These are phyloP conservation scores for Stenotaenia linearis DNA, from an alignment of 2,888 invertebrate genomes.

Conservation along the genomic window DNA sequence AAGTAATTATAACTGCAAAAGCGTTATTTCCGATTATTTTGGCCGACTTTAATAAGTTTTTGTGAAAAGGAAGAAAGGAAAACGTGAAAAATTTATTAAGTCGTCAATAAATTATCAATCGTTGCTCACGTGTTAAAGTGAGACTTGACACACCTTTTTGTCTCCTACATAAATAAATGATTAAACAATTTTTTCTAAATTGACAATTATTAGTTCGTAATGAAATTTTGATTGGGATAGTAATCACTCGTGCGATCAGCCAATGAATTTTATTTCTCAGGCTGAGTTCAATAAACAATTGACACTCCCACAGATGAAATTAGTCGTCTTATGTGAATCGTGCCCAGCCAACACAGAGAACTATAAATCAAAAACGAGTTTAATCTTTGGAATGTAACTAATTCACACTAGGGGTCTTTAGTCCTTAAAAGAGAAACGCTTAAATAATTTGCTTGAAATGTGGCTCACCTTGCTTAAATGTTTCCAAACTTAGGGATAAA, in stretches of 20 bases:
- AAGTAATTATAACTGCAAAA: not conserved
- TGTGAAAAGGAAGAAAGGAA: too few relatives aligned
- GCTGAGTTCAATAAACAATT: conserved; percentile 16
- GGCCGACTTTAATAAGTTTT: too few relatives aligned
- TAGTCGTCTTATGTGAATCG: conserved; percentile 24
- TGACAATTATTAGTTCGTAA: not conserved
- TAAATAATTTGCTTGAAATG: not conserved
- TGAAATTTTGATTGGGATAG: not conserved
- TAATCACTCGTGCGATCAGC: not conserved
- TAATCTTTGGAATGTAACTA: conserved; percentile 8
- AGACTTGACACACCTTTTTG: too few relatives aligned
- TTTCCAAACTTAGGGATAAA: conserved; percentile 2
- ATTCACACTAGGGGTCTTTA: conserved; percentile 22
- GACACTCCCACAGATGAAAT: conserved; percentile 21
- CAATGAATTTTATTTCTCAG: conserved; percentile 1
- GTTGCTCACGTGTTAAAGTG: too few relatives aligned
- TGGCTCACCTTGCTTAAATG: conserved; percentile 7
- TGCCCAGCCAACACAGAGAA: conserved; percentile 9
- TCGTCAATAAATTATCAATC: too few relatives aligned
- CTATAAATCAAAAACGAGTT: conserved; percentile 23
- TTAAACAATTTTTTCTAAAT: too few relatives aligned
- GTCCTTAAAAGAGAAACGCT: conserved; percentile 4
- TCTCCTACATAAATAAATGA: too few relatives aligned
- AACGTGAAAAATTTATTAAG: too few relatives aligned
- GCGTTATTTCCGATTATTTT: too few relatives aligned